Conservation (phyloP, 1,140 invertebrate species). For the Zaprionus kolodkinae region DNA sequence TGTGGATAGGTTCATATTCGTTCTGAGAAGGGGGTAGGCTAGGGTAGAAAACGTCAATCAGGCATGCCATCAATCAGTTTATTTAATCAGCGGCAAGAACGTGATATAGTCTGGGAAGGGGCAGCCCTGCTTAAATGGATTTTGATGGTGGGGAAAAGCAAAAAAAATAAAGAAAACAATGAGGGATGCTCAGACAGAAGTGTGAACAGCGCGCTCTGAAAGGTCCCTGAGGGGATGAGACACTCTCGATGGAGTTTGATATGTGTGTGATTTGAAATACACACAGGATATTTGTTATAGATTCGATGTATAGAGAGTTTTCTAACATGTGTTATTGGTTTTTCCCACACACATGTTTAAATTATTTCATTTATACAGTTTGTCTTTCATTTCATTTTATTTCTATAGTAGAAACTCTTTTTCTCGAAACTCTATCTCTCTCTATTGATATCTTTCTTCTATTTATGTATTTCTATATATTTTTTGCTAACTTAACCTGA, state of each 20-base stretch:
- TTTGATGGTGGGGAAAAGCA: constrained; percentile 4
- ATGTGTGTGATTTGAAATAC: neutral
- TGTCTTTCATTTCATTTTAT: neutral
- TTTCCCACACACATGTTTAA: neutral
- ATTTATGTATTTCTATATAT: too few relatives aligned
- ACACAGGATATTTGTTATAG: neutral
- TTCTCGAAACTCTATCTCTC: neutral
- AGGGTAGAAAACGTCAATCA: constrained; percentile 66
- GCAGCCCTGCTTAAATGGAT: constrained; percentile 12
- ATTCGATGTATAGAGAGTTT: neutral
- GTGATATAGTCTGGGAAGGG: constrained; percentile 3
- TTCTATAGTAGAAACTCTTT: neutral
- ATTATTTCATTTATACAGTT: neutral
- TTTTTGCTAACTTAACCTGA: too few relatives aligned
- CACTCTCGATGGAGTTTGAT: neutral
- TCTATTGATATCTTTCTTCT: neutral
- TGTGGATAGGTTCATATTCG: constrained; percentile 26
- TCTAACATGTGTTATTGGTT: neutral
- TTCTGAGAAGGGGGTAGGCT: neutral
- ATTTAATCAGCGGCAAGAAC: constrained; percentile 42
- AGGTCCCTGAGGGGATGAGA: neutral
- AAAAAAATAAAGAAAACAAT: constrained; percentile 15
- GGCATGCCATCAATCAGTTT: constrained; percentile 76
- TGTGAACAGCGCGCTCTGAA: neutral
- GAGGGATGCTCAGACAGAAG: constrained; percentile 5